Evolutionary conservation across 1,140 invertebrate genomes (phyloP).

Genomic region (Drosophila sproati): DNA sequence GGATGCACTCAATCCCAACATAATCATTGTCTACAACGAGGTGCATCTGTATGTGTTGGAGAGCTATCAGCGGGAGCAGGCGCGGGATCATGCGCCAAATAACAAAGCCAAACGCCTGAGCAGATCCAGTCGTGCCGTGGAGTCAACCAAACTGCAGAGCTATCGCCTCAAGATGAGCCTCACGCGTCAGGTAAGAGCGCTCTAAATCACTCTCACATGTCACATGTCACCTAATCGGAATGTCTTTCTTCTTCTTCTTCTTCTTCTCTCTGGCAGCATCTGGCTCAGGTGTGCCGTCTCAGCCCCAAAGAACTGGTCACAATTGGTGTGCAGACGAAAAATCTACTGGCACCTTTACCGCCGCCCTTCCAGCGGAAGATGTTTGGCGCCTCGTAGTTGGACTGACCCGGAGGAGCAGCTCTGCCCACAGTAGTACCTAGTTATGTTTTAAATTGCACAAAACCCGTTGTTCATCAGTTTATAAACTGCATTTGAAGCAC

Average conservation of each 20-base stretch:
- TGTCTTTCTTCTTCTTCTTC: slow-evolving; percentile 6
- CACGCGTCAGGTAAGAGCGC: slow-evolving; percentile 24
- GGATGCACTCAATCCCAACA: slow-evolving; percentile 86
- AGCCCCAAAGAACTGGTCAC: slow-evolving; percentile 87
- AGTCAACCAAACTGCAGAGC: not conserved
- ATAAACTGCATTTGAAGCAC: slow-evolving; percentile 14
- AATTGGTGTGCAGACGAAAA: slow-evolving; percentile 88
- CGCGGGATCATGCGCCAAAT: not conserved
- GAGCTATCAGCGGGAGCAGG: slow-evolving; percentile 2
- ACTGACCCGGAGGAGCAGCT: slow-evolving; percentile 7
- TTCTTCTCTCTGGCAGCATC: slow-evolving; percentile 86
- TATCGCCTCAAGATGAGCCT: slow-evolving; percentile 18
- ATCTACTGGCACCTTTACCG: slow-evolving; percentile 87
- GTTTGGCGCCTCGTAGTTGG: slow-evolving; percentile 85
- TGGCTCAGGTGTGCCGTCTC: slow-evolving; percentile 87
- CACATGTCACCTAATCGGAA: not conserved
- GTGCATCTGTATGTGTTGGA: slow-evolving; percentile 87
- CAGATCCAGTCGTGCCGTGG: not conserved
- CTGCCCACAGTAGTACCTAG: slow-evolving; percentile 33
- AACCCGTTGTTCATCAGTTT: slow-evolving; percentile 26
- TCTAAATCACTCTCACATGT: not conserved
- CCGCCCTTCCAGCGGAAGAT: slow-evolving; percentile 87
- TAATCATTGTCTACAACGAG: slow-evolving; percentile 89
- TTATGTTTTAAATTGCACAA: slow-evolving; percentile 58
- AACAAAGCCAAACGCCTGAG: slow-evolving; percentile 32